These are phyloP conservation scores for Agapetus fuscipes DNA, from an alignment of 2,888 invertebrate genomes.

Conservation along the genomic window DNA sequence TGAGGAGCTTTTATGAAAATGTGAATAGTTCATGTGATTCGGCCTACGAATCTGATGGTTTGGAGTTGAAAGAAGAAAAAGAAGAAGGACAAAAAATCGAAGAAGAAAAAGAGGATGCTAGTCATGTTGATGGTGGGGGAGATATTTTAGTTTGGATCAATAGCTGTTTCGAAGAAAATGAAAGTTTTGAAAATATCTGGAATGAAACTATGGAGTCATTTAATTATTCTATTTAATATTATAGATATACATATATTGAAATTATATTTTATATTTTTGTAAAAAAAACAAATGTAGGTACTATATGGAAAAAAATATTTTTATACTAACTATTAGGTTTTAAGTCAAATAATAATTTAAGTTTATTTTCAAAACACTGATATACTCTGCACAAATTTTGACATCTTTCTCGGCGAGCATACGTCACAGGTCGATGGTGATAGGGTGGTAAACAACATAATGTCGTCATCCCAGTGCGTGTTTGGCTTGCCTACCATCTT, in stretches of 20 bases:
- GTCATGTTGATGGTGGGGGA: background rate
- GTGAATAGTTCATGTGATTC: constrained; percentile 29
- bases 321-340: too few relatives aligned
- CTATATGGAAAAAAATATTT: too few relatives aligned
- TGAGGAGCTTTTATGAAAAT: constrained; percentile 19
- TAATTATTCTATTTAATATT: background rate
- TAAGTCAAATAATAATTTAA: too few relatives aligned
- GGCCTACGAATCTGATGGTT: constrained; percentile 30
- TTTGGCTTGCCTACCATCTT: too few relatives aligned
- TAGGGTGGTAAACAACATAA: too few relatives aligned
- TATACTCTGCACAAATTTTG: too few relatives aligned
- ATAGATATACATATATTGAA: background rate
- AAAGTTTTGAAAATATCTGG: constrained; percentile 22
- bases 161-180: constrained; percentile 4
- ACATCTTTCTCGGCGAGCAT: too few relatives aligned
- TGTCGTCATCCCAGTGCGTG: too few relatives aligned
- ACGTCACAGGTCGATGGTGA: too few relatives aligned
- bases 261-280: background rate
- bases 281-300: too few relatives aligned
- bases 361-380: too few relatives aligned
- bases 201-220: constrained; percentile 19
- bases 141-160: background rate
- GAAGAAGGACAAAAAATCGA: constrained; percentile 1
- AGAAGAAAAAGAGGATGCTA: background rate
- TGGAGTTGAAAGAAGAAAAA: constrained; percentile 6